Base-by-base conservation (phyloP, 1,140 invertebrate genomes). In the Aphidius ervi region DNA sequence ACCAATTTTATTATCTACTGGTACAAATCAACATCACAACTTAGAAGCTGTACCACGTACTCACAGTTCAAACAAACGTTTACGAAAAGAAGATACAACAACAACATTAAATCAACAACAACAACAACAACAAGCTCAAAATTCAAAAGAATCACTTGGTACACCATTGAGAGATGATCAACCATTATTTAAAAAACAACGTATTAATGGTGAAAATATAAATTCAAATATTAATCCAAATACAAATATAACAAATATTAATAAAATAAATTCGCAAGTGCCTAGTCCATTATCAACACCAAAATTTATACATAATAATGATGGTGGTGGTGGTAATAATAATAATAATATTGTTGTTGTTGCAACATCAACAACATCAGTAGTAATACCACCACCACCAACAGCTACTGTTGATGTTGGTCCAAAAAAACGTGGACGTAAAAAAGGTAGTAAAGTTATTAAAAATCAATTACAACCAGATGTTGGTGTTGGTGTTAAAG, bases 381-480 rank as follows among this genome's bases (percentile, higher is more conserved):
- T 31, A 31, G 23, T 31, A 31, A 31, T 31, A 31, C 23, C 23
- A 31, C 23, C 23, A 31, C 23, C 23, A 31, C 16, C 16, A 16
- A 16, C 16, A 16, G 16, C 62, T 43, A 62, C 74, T 59, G 67
- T 61, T 56, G 70, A 73, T 37, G 65, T 72, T 49, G 81, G 77
- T 46, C 79, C 83, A 9, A 85, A 84, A 70, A 88, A 87, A 68
- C 80, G 86, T 31, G 86, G 86, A n/a, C 76, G 87, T 1, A 88
- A 88, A 72, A 88, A 87, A 74, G 86, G 86, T 56, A 87, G 86
- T 23, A 87, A 86, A 66, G 87, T 86, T 16, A 60, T 80, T 49
- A 82, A 82, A 55, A 81, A 79, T 58, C 63, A 77, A 7, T 53
- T 79, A 6, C 72, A 80, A 46, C 82, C 84, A 46, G 84, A 86